Conservation (phyloP, 2,797 vertebrate genomes). For the Lepus townsendii region DNA sequence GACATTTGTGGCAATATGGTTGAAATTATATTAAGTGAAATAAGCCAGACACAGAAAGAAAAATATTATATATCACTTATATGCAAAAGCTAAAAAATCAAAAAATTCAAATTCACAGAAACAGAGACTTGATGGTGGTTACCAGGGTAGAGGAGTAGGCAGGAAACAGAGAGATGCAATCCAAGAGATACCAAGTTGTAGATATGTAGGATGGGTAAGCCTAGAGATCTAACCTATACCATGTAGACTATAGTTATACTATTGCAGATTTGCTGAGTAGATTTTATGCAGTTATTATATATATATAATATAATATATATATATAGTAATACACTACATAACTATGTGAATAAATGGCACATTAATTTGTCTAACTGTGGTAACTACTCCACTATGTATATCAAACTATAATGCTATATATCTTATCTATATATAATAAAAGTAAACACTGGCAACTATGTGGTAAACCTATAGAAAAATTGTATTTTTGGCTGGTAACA, state of each 20-base stretch:
- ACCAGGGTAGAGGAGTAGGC: background rate
- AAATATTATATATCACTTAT: background rate
- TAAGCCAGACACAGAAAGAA: background rate
- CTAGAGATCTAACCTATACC: no score
- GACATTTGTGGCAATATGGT: background rate
- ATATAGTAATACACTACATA: background rate
- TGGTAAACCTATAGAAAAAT: background rate
- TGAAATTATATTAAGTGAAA: background rate
- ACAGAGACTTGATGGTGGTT: background rate
- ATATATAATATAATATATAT: background rate
- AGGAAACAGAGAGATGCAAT: background rate
- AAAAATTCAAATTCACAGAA: background rate
- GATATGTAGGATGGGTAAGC: background rate
- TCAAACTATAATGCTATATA: background rate
- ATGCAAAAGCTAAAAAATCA: background rate
- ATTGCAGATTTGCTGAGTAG: background rate
- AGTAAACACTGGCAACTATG: background rate
- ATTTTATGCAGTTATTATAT: background rate
- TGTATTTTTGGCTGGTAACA: background rate
- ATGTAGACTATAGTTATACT: background rate
- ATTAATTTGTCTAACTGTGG: background rate
- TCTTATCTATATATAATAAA: background rate
- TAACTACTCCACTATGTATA: background rate
- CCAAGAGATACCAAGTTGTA: background rate
- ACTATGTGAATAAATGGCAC: background rate